A percentile compares a stretch with the other conserved stretches of the same genome.
Conservation (phyloP, 2,797 vertebrate species). For the Geotrypetes seraphini region DNA sequence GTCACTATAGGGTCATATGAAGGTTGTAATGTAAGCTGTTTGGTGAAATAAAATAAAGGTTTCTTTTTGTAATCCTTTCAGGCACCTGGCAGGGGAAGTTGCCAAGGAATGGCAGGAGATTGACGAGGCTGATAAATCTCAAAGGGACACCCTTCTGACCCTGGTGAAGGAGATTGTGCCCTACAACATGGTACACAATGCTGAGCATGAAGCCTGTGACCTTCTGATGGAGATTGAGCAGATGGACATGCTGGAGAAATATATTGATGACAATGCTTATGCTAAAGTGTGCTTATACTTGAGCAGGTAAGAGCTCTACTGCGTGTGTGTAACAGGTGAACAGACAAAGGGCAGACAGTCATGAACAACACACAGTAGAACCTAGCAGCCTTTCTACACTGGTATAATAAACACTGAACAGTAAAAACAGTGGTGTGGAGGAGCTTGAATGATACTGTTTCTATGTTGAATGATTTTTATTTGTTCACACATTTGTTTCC, state of each 20-base stretch:
- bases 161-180: slow-evolving; percentile 93
- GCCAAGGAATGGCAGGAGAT: slow-evolving; percentile 98
- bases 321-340: too few species aligned
- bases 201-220: slow-evolving; percentile 94
- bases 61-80: slow-evolving; percentile 15
- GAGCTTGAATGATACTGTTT: too few species aligned
- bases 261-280: slow-evolving; percentile 92
- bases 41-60: background rate
- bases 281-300: slow-evolving; percentile 96
- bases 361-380: too few species aligned
- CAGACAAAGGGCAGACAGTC: too few species aligned
- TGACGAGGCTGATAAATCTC: slow-evolving; percentile 84
- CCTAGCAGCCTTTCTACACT: too few species aligned
- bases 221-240: slow-evolving; percentile 95
- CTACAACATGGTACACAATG: slow-evolving; percentile 97
- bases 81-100: slow-evolving; percentile 91
- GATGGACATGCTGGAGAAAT: slow-evolving; percentile 89
- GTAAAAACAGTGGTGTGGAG: too few species aligned
- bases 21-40: background rate
- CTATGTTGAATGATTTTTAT: too few species aligned
- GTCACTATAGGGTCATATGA: too few species aligned
- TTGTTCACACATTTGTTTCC: too few species aligned
- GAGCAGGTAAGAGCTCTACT: slow-evolving; percentile 87
- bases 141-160: slow-evolving; percentile 83
- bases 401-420: too few species aligned